Percentiles rank a stretch among this genome's conserved stretches.
These are phyloP conservation scores for Neoaliturus tenellus DNA, from an alignment of 2,888 invertebrate genomes.

Conservation along the genomic window DNA sequence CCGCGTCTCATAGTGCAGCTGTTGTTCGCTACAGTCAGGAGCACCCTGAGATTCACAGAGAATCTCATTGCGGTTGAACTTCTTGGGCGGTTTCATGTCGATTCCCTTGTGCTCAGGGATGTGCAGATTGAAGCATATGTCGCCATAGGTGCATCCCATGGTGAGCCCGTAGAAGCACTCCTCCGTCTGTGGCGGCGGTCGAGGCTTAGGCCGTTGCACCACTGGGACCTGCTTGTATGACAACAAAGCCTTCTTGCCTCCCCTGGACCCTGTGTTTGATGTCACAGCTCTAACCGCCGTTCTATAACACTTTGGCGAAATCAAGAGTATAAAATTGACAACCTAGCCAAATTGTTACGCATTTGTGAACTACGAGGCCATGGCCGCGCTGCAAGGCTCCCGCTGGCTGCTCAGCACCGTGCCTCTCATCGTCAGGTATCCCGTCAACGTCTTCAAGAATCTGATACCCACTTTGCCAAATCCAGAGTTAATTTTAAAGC, in stretches of 20 bases:
- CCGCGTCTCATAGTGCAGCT: too few relatives aligned
- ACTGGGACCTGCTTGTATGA: not conserved
- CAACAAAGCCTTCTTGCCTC: not conserved
- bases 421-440: conserved; percentile 7
- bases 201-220: not conserved
- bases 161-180: conserved; percentile 32
- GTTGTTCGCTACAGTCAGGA: too few relatives aligned
- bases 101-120: not conserved
- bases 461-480: conserved; percentile 12
- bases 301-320: too few relatives aligned
- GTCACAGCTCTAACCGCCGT: too few relatives aligned
- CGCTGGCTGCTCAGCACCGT: conserved; percentile 26
- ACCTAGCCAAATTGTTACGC: conserved; percentile 4
- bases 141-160: conserved; percentile 10
- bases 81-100: conserved; percentile 5
- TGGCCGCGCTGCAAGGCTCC: not conserved
- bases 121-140: conserved; percentile 36
- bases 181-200: conserved; percentile 24
- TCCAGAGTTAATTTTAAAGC: not conserved
- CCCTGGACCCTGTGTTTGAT: too few relatives aligned
- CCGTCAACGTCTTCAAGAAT: conserved; percentile 9
- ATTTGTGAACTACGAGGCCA: conserved; percentile 30
- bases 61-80: not conserved
- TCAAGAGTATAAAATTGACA: conserved; percentile 8
- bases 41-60: too few relatives aligned